Evolutionary conservation across 2,888 invertebrate species (phyloP), one percentile per base, ranked within the genome.

Genomic region (Acronicta aceris): DNA sequence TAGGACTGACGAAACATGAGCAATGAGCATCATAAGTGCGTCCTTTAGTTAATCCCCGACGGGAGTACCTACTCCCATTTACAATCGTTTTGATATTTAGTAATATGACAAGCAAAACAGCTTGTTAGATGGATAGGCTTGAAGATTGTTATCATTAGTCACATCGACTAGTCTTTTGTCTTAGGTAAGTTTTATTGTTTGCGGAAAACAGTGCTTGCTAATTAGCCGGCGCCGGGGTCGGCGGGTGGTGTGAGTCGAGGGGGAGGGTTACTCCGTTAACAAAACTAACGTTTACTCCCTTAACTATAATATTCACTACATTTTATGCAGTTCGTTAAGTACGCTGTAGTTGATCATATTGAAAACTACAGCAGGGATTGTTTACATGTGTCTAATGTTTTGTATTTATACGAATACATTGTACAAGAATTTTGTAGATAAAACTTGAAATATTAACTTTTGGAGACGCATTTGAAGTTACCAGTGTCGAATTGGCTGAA

Each of bases 191-290:
- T 45, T 46, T 46, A 55, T 47, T 47, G 47, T 40, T 55, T 25
- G 16, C 30, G 17, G 55, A 55, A 55, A 47, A 47, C 55, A 38
- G 6, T 55, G 46, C 47, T 47, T 55, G 55, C 47, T 55, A 55
- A 55, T 55, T 55, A 47, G 47, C 15, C 33, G 21, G 21, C 43
- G 21, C 6, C 7, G 17, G n/a, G 10, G n/a, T 12, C 16, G 16
- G 27, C 43, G 6, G 36, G 52, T 13, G 16, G 13, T 12, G 27
- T n/a, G 38, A 27, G 10, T 5, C 12, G 27, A 12, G n/a, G 43
- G 41, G 17, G 33, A 21, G 33, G 17, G 21, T 4, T 10, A 16
- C n/a, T 27, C 17, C 46, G 42, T 25, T 40, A 25, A 16, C 52
- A 59, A 27, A 59, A 47, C 51, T 59, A 59, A 41, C 52, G 47